These are phyloP conservation scores for Chironomus striatipennis DNA, from an alignment of 1,140 invertebrate genomes.

Conservation along the genomic window DNA sequence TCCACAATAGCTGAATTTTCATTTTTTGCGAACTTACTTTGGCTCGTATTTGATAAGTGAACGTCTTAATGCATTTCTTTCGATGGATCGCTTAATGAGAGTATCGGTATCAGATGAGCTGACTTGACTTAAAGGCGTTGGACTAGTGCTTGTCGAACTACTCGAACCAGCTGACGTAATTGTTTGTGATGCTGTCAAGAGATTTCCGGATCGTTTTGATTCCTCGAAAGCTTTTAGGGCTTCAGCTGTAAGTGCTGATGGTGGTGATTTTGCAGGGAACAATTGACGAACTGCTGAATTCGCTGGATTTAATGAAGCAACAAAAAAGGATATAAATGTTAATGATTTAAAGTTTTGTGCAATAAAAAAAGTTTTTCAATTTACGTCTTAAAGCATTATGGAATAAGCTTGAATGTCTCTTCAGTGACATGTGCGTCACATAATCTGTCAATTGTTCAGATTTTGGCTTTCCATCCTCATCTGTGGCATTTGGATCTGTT, in stretches of 20 bases:
- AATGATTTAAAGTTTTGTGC: background rate
- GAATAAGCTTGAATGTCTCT: conserved; percentile 39
- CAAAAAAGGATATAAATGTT: background rate
- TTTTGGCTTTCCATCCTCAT: conserved; percentile 31
- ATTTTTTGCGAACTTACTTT: conserved; percentile 28
- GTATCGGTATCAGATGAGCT: conserved; percentile 44
- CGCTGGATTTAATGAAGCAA: conserved; percentile 30
- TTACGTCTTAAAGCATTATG: conserved; percentile 36
- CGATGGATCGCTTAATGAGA: conserved; percentile 52
- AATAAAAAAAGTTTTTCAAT: background rate
- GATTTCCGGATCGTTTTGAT: conserved; percentile 48
- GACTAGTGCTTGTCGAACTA: background rate
- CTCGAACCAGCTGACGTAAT: conserved; percentile 38
- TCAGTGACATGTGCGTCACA: conserved; percentile 38
- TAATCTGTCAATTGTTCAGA: conserved; percentile 36
- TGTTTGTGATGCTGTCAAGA: conserved; percentile 34
- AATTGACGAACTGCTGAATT: conserved; percentile 66
- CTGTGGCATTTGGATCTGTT: conserved; percentile 31
- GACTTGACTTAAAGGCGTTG: background rate
- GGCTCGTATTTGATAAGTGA: conserved; percentile 57
- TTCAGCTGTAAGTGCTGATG: conserved; percentile 51
- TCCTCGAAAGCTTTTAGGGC: conserved; percentile 55
- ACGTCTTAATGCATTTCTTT: conserved; percentile 59
- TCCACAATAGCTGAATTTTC: no score
- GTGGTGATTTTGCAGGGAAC: conserved; percentile 54